phyloP scores from a whole-genome alignment of 2,888 invertebrate species.

The Tipula confusa region DNA sequence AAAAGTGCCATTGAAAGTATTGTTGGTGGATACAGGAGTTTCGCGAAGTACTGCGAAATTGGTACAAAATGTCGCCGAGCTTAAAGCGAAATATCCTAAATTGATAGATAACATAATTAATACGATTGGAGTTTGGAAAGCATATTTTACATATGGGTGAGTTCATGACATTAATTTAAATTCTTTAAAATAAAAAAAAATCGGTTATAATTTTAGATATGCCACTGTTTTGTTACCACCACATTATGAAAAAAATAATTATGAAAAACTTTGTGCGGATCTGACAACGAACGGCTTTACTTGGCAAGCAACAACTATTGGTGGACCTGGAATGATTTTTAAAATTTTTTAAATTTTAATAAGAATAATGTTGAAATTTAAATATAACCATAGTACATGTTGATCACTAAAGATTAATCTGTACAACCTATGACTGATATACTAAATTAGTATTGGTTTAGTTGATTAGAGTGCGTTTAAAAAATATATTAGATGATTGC shows the following conservation, averaged over 20 bases:
- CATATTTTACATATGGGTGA: conserved; percentile 68
- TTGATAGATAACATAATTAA: conserved; percentile 72
- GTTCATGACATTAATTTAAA: neutral
- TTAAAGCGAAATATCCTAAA: conserved; percentile 60
- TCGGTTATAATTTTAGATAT: conserved; percentile 40
- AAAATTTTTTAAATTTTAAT: conserved; percentile 31
- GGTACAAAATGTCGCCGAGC: conserved; percentile 61
- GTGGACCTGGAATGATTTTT: conserved; percentile 44
- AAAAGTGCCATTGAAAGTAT: conserved; percentile 57
- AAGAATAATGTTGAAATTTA: too few relatives aligned
- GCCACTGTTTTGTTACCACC: conserved; percentile 62
- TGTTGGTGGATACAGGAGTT: conserved; percentile 82
- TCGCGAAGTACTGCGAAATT: conserved; percentile 77
- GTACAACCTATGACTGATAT: too few relatives aligned
- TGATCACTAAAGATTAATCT: too few relatives aligned
- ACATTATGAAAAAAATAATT: conserved; percentile 43
- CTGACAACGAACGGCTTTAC: conserved; percentile 43
- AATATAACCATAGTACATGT: too few relatives aligned
- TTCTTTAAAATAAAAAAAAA: neutral
- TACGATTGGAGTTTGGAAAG: conserved; percentile 66
- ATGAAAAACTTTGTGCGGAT: conserved; percentile 44
- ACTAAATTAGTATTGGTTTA: too few relatives aligned
- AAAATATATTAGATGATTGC: too few relatives aligned
- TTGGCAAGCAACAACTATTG: conserved; percentile 45
- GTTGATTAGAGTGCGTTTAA: too few relatives aligned